phyloP scores from a whole-genome alignment of 1,140 invertebrate genomes.

The Vanessa atalanta region DNA sequence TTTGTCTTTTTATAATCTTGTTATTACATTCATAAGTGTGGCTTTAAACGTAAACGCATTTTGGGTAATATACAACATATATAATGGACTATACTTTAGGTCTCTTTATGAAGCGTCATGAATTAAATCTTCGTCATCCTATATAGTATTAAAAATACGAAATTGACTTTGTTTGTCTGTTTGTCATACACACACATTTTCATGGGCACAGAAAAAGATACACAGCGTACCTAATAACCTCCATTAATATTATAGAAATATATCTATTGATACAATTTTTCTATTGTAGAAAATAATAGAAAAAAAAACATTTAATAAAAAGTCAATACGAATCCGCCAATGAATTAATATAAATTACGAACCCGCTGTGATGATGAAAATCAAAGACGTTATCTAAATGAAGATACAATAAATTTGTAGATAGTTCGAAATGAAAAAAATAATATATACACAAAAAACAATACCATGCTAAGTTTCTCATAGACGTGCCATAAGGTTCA shows the following conservation, averaged over 20 bases:
- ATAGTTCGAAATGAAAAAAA: constrained; percentile 44
- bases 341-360: background rate
- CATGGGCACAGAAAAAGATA: too few relatives aligned
- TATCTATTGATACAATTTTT: too few relatives aligned
- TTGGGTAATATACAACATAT: too few relatives aligned
- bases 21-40: background rate
- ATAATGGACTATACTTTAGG: too few relatives aligned
- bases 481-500: constrained; percentile 72
- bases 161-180: too few relatives aligned
- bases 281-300: too few relatives aligned
- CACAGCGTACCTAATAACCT: too few relatives aligned
- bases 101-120: too few relatives aligned
- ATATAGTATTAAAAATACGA: too few relatives aligned
- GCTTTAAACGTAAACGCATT: background rate
- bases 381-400: constrained; percentile 59
- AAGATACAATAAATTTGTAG: constrained; percentile 69
- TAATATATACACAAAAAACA: constrained; percentile 63
- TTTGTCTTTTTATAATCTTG: constrained; percentile 3
- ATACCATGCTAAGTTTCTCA: constrained; percentile 68
- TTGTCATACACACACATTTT: too few relatives aligned
- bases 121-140: background rate
- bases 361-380: constrained; percentile 7
- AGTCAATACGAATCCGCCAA: background rate
- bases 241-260: too few relatives aligned
- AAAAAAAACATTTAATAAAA: background rate